Evolutionary conservation across 1,140 invertebrate genomes (phyloP), one percentile per base, ranked within the genome.

Genomic region (Centruroides vittatus): DNA sequence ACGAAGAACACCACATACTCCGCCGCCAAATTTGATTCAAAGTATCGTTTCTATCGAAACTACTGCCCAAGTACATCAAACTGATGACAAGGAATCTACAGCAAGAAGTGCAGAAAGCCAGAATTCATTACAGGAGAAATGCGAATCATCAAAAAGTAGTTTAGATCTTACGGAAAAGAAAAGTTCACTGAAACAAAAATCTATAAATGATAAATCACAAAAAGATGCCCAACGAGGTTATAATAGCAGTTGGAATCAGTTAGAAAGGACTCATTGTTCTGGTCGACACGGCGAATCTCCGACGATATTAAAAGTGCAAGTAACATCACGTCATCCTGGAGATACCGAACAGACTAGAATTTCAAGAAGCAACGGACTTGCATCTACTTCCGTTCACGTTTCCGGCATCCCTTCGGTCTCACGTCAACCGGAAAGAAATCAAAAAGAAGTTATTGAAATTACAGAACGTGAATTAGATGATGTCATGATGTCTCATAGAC

Each of bases 381-480:
- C 51, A 8, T 53, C 51, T 8, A 6, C 51, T 36, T 23, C 23
- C 5, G 23, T 36, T 53, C 35, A 53, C 51, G 8, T 23, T 34
- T 7, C 23, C 8, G 49, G 12, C 49, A 34, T 34, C 49, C 49
- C 49, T 34, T n/a, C 49, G 12, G 51, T 36, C 8, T 23, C 51
- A 41, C 41, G 41, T 41, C 41, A 41, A 53, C 5, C 51, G 5
- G 51, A 53, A 53, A 36, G 51, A 53, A 34, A 36, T 53, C 51
- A 34, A 53, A 60, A 60, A 60, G 61, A 62, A 47, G 55, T 59
- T 8, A 62, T 62, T 35, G 61, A 62, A 47, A 51, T 62, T 8
- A 62, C 55, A 53, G 7, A 11, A 47, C 13, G 48, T 59, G 61
- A 62, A 48, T 55, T 62, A 35, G 55, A 58, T 49, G 6, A 50